Percentiles rank a stretch among this genome's conserved stretches.
These are phyloP conservation scores for Drosophila subquinaria DNA, from an alignment of 2,888 invertebrate species.

Conservation along the genomic window DNA sequence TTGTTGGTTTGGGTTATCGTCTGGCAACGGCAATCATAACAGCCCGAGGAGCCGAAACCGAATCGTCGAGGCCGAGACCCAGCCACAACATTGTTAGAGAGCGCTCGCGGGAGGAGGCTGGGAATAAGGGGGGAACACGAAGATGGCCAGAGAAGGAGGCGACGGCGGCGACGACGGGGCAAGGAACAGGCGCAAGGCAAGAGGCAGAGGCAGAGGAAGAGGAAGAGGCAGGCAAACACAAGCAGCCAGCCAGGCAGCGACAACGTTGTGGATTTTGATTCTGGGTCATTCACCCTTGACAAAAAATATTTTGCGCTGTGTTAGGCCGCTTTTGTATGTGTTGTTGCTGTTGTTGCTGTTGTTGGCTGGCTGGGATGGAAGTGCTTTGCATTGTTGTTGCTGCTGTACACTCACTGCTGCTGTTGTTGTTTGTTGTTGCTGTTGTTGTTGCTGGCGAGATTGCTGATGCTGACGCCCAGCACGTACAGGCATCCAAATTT, in stretches of 20 bases:
- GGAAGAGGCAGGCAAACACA: slow-evolving; percentile 31
- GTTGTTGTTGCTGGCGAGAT: slow-evolving; percentile 39
- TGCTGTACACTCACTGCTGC: slow-evolving; percentile 29
- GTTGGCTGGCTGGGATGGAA: slow-evolving; percentile 34
- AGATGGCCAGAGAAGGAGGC: slow-evolving; percentile 39
- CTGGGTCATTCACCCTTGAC: slow-evolving; percentile 84
- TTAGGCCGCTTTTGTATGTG: slow-evolving; percentile 75
- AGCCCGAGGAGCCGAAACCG: slow-evolving; percentile 68
- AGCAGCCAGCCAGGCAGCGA: slow-evolving; percentile 46
- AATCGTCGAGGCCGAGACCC: slow-evolving; percentile 43
- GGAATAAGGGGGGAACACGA: slow-evolving; percentile 29
- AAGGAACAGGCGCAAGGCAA: slow-evolving; percentile 4
- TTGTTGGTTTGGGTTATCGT: slow-evolving; percentile 75
- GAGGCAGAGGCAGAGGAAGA: slow-evolving; percentile 17
- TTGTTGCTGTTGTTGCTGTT: slow-evolving; percentile 24
- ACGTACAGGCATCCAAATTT: slow-evolving; percentile 72
- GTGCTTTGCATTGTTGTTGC: slow-evolving; percentile 38
- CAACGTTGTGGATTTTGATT: slow-evolving; percentile 80
- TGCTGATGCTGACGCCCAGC: slow-evolving; percentile 70
- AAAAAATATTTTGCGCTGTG: slow-evolving; percentile 78
- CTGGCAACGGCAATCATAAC: slow-evolving; percentile 81
- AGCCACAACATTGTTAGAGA: slow-evolving; percentile 44
- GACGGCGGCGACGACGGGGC: slow-evolving; percentile 15
- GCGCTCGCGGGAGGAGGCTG: slow-evolving; percentile 5
- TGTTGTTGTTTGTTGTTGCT: slow-evolving; percentile 16